Base-by-base conservation (phyloP, 2,113 vertebrate species). In the Pelecanoides urinatrix region DNA sequence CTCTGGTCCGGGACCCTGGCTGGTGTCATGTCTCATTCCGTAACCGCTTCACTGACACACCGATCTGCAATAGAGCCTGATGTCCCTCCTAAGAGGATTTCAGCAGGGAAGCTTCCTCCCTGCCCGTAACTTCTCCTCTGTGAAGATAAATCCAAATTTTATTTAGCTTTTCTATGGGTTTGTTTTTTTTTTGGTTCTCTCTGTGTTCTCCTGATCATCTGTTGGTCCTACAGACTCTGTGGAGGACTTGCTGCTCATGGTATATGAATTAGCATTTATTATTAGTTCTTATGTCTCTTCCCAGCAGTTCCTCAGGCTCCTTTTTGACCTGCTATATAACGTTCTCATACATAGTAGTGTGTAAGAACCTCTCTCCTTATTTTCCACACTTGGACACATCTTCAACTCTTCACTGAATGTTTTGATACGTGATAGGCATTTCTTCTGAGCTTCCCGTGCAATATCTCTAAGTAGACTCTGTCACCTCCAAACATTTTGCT, bases 21-120 rank as follows among this genome's bases (percentile, higher is more conserved):
- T n/a, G 16, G 36, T 7, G 32, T 23, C 8, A 17, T 1, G 1
- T 21, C 52, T n/a, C 6, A 0, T 21, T 30, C 22, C 47, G 50
- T 34, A 56, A 11, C 71, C 40, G 12, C 50, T 40, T 34, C 10
- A 2, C 27, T 27, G 40, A 16, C 27, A 9, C 7, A 2, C 34
- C 25, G 4, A 2, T n/a, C 67, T 23, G 16, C 12, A 32, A 16
- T 7, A 6, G 12, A 36, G 49, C 38, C 59, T 32, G 40, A 7
- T 30, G 40, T 34, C 7, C 29, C 34, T 40, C 18, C 16, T 16
- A 9, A 20, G 16, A 63, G 26, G 38, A 45, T 53, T 53, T 63
- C 38, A 23, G 38, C 58, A 25, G 10, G 38, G 44, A 42, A 44
- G 16, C 40, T 49, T 66, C 52, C n/a, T 15, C 12, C 42, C 16